Conservation (phyloP, 1,140 invertebrate species). For the Acromyrmex echinatior region DNA sequence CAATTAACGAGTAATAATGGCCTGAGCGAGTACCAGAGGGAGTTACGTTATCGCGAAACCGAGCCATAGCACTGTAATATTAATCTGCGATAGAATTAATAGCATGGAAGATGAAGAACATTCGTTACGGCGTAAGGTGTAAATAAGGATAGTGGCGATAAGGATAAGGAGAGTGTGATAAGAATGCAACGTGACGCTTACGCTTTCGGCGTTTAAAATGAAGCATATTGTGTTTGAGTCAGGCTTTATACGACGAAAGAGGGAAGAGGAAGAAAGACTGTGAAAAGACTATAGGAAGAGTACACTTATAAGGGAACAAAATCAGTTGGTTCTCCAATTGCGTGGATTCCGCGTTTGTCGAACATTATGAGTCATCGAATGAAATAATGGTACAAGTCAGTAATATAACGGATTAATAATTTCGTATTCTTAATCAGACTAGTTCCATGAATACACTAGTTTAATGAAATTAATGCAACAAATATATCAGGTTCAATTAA, state of each 20-base stretch:
- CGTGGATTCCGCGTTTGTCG: conserved; percentile 1
- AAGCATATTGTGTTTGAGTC: not conserved
- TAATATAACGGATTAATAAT: not conserved
- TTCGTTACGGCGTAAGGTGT: conserved; percentile 71
- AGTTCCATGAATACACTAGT: not conserved
- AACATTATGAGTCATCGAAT: conserved; percentile 27
- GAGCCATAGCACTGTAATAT: conserved; percentile 12
- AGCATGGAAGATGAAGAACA: not conserved
- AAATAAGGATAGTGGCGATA: conserved; percentile 70
- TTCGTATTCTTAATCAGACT: not conserved
- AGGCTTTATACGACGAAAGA: not conserved
- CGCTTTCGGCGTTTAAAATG: conserved; percentile 21
- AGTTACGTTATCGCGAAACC: conserved; percentile 8
- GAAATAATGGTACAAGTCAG: conserved; percentile 37
- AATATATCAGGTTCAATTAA: not conserved
- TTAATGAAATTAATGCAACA: not conserved
- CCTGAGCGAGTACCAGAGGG: not conserved
- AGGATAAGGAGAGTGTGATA: conserved; percentile 42
- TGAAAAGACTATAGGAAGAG: not conserved
- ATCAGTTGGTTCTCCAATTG: not conserved
- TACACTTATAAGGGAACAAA: conserved; percentile 14
- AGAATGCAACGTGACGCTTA: conserved; percentile 40
- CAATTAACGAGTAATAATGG: conserved; percentile 20
- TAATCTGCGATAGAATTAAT: conserved; percentile 44
- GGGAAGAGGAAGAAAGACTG: not conserved